These are phyloP conservation scores for Odontamblyopus rebecca DNA, from an alignment of 2,797 vertebrate species.

Conservation along the genomic window DNA sequence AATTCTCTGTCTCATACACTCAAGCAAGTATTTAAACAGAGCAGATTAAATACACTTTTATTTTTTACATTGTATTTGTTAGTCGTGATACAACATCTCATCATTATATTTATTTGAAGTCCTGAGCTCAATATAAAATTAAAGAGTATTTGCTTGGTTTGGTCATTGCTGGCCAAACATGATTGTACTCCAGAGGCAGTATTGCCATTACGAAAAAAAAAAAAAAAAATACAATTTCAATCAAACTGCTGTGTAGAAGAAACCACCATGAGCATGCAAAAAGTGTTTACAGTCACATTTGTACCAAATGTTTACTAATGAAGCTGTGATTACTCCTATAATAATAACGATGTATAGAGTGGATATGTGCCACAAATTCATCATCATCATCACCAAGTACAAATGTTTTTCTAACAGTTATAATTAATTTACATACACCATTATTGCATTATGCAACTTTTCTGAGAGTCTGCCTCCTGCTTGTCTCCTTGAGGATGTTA, in stretches of 20 bases:
- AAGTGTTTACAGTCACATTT: constrained; percentile 51
- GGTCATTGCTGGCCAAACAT: constrained; percentile 73
- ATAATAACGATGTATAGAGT: constrained; percentile 15
- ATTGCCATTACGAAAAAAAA: constrained; percentile 67
- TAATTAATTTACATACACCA: neutral
- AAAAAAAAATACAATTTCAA: constrained; percentile 71
- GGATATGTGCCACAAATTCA: neutral
- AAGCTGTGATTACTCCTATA: neutral
- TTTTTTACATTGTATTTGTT: constrained; percentile 59
- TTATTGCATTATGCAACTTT: neutral
- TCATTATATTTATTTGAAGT: constrained; percentile 70
- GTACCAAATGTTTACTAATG: constrained; percentile 45
- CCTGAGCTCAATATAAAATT: constrained; percentile 79
- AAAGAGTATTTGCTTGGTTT: constrained; percentile 77
- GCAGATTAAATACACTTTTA: constrained; percentile 20
- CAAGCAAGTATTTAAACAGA: neutral
- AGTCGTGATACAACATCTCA: constrained; percentile 58
- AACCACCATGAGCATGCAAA: constrained; percentile 73
- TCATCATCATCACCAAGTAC: neutral
- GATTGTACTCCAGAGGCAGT: constrained; percentile 75
- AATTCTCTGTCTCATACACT: neutral
- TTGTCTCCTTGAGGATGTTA: neutral
- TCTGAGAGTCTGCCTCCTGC: neutral
- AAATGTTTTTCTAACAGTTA: neutral
- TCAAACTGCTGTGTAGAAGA: constrained; percentile 46